Evolutionary conservation across 2,113 vertebrate genomes (phyloP).

Genomic region (Halichoerus grypus): DNA sequence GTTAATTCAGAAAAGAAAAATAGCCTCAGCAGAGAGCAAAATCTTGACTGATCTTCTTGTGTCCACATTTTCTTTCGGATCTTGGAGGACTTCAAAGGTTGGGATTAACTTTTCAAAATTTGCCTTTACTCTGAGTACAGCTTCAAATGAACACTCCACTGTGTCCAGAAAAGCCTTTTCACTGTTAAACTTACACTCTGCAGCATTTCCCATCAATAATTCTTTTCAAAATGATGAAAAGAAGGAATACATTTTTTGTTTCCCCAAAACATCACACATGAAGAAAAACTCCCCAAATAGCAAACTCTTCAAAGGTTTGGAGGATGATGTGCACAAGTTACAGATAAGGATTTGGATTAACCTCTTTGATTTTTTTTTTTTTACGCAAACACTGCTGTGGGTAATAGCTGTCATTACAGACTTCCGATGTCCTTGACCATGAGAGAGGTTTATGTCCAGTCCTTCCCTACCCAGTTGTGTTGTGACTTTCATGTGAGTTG

Average conservation of each 20-base stretch:
- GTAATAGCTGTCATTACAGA: background rate
- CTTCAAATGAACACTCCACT: constrained; percentile 33
- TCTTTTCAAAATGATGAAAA: constrained; percentile 60
- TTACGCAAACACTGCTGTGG: background rate
- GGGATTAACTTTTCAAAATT: constrained; percentile 43
- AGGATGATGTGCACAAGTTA: background rate
- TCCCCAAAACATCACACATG: background rate
- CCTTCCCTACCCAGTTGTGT: background rate
- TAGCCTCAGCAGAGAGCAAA: background rate
- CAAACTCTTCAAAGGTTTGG: background rate
- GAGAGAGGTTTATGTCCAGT: background rate
- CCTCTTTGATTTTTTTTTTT: background rate
- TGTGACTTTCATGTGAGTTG: background rate
- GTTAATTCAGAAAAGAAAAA: constrained; percentile 4
- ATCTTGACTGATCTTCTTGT: background rate
- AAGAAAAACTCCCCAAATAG: background rate
- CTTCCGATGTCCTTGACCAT: background rate
- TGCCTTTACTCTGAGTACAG: background rate
- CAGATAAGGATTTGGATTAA: constrained; percentile 2
- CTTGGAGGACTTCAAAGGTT: constrained; percentile 25
- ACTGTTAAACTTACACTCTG: background rate
- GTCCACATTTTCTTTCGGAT: constrained; percentile 41
- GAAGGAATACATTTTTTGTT: background rate
- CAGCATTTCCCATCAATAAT: background rate
- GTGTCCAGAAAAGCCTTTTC: background rate